A percentile compares a stretch with the other conserved stretches of the same genome.
Conservation (phyloP, 2,113 vertebrate species). For the Rhodinocichla rosea region DNA sequence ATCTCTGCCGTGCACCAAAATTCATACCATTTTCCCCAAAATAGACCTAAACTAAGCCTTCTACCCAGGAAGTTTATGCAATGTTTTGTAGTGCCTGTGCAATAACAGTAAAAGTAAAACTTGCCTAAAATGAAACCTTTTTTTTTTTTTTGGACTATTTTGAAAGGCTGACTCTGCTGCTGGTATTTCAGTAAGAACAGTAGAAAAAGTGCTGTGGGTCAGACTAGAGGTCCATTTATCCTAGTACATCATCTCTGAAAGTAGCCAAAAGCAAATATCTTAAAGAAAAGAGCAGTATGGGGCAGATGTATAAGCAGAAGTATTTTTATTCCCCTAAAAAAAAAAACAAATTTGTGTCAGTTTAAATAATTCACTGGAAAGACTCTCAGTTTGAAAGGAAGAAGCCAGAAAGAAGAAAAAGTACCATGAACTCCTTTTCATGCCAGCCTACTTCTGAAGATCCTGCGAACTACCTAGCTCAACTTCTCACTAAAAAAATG, state of each 20-base stretch:
- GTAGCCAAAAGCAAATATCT: neutral
- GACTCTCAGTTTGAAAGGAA: neutral
- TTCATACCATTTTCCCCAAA: neutral
- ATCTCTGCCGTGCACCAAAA: neutral
- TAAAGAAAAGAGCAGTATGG: neutral
- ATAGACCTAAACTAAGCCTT: neutral
- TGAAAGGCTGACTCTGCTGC: neutral
- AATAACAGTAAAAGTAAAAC: neutral
- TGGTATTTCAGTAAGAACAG: neutral
- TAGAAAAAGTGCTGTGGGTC: neutral
- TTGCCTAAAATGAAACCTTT: neutral
- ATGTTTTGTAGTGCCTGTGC: neutral
- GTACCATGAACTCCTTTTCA: neutral
- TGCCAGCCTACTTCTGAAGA: neutral
- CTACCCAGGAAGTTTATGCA: neutral
- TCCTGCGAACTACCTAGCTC: neutral
- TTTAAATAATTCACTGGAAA: constrained; percentile 9
- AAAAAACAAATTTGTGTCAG: neutral
- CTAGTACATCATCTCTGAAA: neutral
- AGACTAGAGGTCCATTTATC: neutral
- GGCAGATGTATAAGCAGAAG: neutral
- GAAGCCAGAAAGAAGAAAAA: neutral
- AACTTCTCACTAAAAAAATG: neutral
- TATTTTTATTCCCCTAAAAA: neutral
- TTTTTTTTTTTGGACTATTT: neutral